phyloP scores from a whole-genome alignment of 2,797 vertebrate genomes.

The Prionace glauca region DNA sequence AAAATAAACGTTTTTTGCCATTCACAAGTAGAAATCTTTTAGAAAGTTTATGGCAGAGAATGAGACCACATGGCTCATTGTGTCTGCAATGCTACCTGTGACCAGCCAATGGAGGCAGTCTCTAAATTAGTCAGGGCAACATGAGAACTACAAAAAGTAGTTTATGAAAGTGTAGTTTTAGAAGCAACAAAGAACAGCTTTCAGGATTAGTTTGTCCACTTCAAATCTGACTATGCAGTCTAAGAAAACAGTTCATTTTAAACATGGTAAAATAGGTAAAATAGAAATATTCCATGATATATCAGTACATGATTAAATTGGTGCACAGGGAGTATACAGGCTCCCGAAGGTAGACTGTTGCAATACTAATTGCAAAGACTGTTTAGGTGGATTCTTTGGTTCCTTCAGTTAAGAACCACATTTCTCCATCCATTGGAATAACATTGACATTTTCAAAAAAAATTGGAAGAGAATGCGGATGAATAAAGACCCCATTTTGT shows the following conservation, averaged over 20 bases:
- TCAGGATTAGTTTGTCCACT: neutral
- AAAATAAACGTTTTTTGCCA: too few relatives aligned
- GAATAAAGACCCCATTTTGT: neutral
- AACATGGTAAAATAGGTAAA: neutral
- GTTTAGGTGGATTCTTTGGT: neutral
- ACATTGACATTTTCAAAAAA: neutral
- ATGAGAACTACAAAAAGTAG: neutral
- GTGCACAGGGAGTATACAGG: neutral
- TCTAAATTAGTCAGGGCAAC: neutral
- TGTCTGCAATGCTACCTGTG: neutral
- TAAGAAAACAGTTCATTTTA: neutral
- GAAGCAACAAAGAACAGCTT: neutral
- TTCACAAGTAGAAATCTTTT: neutral
- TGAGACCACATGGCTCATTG: too few relatives aligned
- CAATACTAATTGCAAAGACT: neutral
- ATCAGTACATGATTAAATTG: neutral
- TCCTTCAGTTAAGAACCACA: neutral
- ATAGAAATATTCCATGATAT: neutral
- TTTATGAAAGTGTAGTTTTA: neutral
- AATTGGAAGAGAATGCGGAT: neutral
- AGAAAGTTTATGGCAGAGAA: too few relatives aligned
- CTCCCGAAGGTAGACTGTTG: neutral
- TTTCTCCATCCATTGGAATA: neutral
- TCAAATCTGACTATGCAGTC: neutral
- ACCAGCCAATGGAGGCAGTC: neutral